Percentiles rank a stretch among this genome's conserved stretches.
Conservation (phyloP, 2,113 vertebrate species). For the Coregonus clupeaformis region DNA sequence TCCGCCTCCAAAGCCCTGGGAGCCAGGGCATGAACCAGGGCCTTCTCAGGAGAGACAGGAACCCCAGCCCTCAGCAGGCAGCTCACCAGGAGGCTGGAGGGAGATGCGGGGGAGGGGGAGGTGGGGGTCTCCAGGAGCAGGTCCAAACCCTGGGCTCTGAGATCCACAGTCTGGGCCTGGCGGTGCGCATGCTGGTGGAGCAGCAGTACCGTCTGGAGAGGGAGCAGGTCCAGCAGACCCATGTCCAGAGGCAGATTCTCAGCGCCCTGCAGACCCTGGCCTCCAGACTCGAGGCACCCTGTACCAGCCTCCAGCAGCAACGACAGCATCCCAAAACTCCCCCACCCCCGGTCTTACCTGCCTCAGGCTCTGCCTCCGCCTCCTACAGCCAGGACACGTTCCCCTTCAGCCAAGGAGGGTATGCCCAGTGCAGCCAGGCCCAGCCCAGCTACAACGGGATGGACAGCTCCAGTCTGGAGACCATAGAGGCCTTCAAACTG, state of each 20-base stretch:
- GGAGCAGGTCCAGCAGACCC: constrained; percentile 81
- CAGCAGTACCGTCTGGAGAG: constrained; percentile 74
- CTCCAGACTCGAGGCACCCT: constrained; percentile 52
- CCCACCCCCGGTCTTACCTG: constrained; percentile 53
- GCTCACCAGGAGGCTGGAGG: constrained; percentile 37
- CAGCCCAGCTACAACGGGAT: constrained; percentile 63
- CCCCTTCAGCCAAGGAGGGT: constrained; percentile 43
- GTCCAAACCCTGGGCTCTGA: constrained; percentile 73
- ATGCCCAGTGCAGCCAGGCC: constrained; percentile 63
- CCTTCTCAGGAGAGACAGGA: constrained; percentile 43
- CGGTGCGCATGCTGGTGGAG: constrained; percentile 73
- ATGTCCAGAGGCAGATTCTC: constrained; percentile 83
- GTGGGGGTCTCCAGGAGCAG: constrained; percentile 60
- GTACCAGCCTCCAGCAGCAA: constrained; percentile 50
- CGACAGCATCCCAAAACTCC: constrained; percentile 47
- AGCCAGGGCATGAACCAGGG: constrained; percentile 29
- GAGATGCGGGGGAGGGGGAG: neutral
- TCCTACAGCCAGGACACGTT: constrained; percentile 73
- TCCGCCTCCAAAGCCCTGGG: constrained; percentile 48
- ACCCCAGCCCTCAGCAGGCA: constrained; percentile 51
- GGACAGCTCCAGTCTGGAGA: constrained; percentile 56
- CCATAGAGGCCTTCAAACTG: constrained; percentile 68
- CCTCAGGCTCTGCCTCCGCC: constrained; percentile 29
- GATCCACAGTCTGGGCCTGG: constrained; percentile 73
- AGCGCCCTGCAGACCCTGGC: constrained; percentile 75